Evolutionary conservation across 2,888 invertebrate species (phyloP), one percentile per base, ranked within the genome.

Genomic region (Drosophila paranaensis): DNA sequence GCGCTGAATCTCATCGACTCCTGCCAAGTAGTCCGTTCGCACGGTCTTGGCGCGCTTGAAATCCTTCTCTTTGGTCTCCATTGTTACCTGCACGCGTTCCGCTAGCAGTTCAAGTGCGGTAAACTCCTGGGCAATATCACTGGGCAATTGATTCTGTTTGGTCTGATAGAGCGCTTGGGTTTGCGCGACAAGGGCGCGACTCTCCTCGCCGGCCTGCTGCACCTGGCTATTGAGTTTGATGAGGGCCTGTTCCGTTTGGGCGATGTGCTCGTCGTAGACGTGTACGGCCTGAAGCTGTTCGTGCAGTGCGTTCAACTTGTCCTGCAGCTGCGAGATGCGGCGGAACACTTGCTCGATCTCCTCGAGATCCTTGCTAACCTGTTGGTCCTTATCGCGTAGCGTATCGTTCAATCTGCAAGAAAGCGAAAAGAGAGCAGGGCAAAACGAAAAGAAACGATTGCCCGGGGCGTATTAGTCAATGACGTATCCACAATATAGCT

Each of bases 31-130:
- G 81, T 98, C 97, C 57, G 95, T 95, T 65, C 97, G 95, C 66
- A 96, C 94, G 16, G 97, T 96, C 88, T 96, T 95, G 30, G 97
- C 98, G 76, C 97, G 95, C 92, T 97, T 97, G 93, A 96, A 96
- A 92, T 97, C 97, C 91, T 96, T 95, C 90, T 96, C 96, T 92
- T 97, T 97, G 90, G 97, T 97, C 90, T 97, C 97, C 96, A 98
- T 96, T 56, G 95, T 95, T 86, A 95, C 95, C 60, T 95, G 94
- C 63, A 97, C 94, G 74, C 96, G 95, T 93, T 98, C 98, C 55
- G 96, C 95, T 62, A 96, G 94, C 80, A 98, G 93, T 93, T 98
- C 98, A 89, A 98, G 94, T 74, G 96, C 95, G 56, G 97, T 97
- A 81, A 97, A 93, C 93, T 97, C 95, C 93, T 97, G 96, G 72